Percentiles rank a stretch among this genome's conserved stretches.
Evolutionary conservation across 2,113 vertebrate genomes (phyloP).

Genomic region (Amphilophus citrinellus): DNA sequence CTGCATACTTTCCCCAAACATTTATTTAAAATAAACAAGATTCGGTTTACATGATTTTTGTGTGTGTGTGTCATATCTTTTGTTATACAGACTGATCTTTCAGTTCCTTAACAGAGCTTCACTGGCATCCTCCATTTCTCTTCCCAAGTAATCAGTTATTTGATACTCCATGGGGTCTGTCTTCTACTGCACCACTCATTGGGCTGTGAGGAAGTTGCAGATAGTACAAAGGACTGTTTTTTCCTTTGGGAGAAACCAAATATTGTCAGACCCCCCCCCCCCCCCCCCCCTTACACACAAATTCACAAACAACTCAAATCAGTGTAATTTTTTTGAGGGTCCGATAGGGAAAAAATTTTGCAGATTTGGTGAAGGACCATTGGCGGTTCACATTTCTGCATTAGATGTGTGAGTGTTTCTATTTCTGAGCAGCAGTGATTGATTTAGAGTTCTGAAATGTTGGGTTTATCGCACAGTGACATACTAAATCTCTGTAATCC

Average conservation of each 20-base stretch:
- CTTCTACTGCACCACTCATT: constrained; percentile 66
- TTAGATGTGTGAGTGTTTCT: constrained; percentile 2
- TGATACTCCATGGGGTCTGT: constrained; percentile 58
- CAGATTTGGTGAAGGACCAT: constrained; percentile 30
- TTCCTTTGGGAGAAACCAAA: constrained; percentile 54
- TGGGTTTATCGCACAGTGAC: constrained; percentile 54
- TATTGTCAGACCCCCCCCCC: constrained; percentile 33
- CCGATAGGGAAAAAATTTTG: constrained; percentile 42
- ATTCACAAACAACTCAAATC: constrained; percentile 36
- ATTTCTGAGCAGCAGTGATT: constrained; percentile 23
- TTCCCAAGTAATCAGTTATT: constrained; percentile 72
- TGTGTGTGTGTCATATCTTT: constrained; percentile 20
- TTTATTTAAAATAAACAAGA: constrained; percentile 38
- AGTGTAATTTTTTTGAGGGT: constrained; percentile 21
- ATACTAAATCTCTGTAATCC: constrained; percentile 31
- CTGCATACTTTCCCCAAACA: constrained; percentile 39
- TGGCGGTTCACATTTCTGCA: not conserved
- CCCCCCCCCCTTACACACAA: constrained; percentile 6
- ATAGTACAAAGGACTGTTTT: constrained; percentile 64
- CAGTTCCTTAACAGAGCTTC: constrained; percentile 49
- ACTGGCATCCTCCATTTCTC: constrained; percentile 55
- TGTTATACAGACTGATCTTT: constrained; percentile 45
- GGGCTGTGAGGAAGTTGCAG: constrained; percentile 66
- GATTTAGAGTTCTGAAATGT: constrained; percentile 37
- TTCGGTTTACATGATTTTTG: constrained; percentile 52